A percentile compares a stretch with the other conserved stretches of the same genome.
Evolutionary conservation across 2,797 vertebrate species (phyloP).

Genomic region (Phrynocephalus guinanensis): DNA sequence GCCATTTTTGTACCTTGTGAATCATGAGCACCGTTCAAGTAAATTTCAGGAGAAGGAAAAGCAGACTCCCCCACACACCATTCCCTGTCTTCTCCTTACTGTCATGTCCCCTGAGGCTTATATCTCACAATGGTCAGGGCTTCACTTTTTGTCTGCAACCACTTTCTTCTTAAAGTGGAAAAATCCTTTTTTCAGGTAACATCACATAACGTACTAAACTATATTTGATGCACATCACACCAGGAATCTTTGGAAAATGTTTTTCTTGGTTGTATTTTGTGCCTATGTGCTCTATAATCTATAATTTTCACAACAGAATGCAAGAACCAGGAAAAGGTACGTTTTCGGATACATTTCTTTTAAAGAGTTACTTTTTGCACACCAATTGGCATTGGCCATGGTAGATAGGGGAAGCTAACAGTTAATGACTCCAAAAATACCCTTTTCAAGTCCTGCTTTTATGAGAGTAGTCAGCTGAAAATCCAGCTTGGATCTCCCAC

Average conservation of each 20-base stretch:
- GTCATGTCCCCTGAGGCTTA: no score
- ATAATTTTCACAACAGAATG: conserved; percentile 49
- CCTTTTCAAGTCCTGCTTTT: not conserved
- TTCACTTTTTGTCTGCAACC: not conserved
- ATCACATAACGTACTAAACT: not conserved
- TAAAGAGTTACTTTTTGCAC: no score
- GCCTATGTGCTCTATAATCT: conserved; percentile 45
- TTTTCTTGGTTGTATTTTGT: not conserved
- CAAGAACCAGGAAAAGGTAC: not conserved
- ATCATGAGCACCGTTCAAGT: not conserved
- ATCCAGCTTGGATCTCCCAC: conserved; percentile 57
- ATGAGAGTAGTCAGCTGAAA: conserved; percentile 56
- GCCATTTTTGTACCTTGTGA: not conserved
- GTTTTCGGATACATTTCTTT: not conserved
- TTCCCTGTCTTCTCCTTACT: no score
- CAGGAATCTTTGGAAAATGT: conserved; percentile 24
- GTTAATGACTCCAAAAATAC: no score
- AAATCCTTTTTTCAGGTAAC: not conserved
- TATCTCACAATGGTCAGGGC: not conserved
- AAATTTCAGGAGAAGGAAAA: not conserved
- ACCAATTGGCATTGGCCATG: no score
- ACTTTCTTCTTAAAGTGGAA: not conserved
- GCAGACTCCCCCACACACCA: not conserved
- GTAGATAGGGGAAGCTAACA: no score
- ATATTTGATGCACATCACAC: not conserved